Evolutionary conservation across 2,888 invertebrate species (phyloP), one percentile per base, ranked within the genome.

Genomic region (Galeopsomyia nigrocyanea): DNA sequence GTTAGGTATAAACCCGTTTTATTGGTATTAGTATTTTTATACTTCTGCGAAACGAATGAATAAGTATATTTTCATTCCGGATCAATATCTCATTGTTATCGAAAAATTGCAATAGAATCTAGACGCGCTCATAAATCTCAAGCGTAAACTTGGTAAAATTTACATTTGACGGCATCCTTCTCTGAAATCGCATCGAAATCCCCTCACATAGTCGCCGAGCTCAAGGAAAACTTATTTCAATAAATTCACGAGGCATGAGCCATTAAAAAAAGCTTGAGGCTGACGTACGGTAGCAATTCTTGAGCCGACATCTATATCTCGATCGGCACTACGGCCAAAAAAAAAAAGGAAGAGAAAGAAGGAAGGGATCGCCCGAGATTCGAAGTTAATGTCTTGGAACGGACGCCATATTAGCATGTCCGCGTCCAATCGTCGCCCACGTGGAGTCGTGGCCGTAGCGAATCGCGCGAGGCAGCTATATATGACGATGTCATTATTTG

Each of bases 401-500:
- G 86, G 82, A 82, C 83, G 84, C 81, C 82, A 82, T 85, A 86
- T 86, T 86, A 86, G 82, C 86, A 86, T 86, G 82, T 84, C 85
- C 84, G 84, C 81, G 77, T 84, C 86, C 84, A 86, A 86, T 86
- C 84, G 82, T 80, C 79, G 82, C 80, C 82, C 86, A 85, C 86
- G 86, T 86, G 86, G 82, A 82, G 85, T 83, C 83, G 82, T 80
- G 79, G 78, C 82, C 81, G 82, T 82, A 75, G 78, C 85, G 83
- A 84, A 86, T 85, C 82, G 61, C 57, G 46, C 53, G 39, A 39
- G 77, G 81, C 80, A 22, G 19, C 17, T n/a, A 22, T 64, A 53
- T 61, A 65, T 84, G 84, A 86, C 85, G 84, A 83, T 84, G 84
- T 86, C 86, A 84, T 86, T 84, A 86, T 85, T 85, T 83, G 82